Base-by-base conservation (phyloP, 2,113 vertebrate genomes). In the Halichoeres trimaculatus region DNA sequence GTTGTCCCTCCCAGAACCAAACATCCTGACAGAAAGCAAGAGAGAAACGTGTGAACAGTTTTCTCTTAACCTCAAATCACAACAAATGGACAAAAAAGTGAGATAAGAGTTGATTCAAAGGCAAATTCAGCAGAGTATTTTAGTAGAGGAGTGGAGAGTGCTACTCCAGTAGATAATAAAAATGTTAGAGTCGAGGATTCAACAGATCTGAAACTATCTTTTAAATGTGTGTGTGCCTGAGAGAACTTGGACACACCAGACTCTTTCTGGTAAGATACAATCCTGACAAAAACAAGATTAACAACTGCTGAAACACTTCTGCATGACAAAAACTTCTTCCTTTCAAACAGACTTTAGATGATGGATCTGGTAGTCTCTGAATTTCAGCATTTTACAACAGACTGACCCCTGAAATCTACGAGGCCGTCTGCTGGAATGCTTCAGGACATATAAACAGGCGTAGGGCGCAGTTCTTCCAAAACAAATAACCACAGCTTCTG, bases 1-100 rank as follows among this genome's bases (percentile, higher is more conserved):
- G 92, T 99, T 95, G 81, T 99, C 97, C 90, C 97, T 93, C 53
- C 97, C 98, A 20, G 98, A 98, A 50, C 98, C 97, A 87, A 99
- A 99, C 98, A 99, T 99, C 91, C 98, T 95, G 43, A 19, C 43
- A 45, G 53, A 55, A 67, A 77, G 76, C 23, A 85, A 34, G 17
- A 45, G 43, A 45, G 2, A 14, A 59, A 1, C 41, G 17, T n/a
- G n/a, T 43, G 26, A 43, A 35, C 22, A 24, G 5, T n/a, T 19
- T 0, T 16, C 26, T 52, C 6, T 16, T 59, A 19, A 23, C 3
- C 23, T 23, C 8, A 8, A 10, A 24, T 55, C 19, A 11, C 9
- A 2, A 34, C 8, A 11, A 7, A 24, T 1, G 9, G 13, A 11
- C 17, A 40, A 54, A 43, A 35, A 30, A 26, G 41, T 38, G 10